These are phyloP conservation scores for Lepidocyrtinus sp. DNA, from an alignment of 2,888 invertebrate species.

Conservation along the genomic window DNA sequence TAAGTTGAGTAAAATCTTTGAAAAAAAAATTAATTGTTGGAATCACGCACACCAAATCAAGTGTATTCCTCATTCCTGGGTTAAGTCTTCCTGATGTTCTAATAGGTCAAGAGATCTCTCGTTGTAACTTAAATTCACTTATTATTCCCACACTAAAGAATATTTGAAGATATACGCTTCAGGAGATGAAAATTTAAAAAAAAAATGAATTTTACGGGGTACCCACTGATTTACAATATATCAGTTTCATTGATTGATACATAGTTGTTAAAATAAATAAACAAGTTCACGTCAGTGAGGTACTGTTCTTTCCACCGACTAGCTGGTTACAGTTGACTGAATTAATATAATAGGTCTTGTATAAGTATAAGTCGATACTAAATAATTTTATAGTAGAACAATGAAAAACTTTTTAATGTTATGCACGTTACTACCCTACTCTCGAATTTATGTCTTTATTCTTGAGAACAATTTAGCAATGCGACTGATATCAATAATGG, in stretches of 20 bases:
- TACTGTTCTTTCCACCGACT: constrained; percentile 57
- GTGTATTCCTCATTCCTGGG: constrained; percentile 50
- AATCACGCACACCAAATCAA: constrained; percentile 39
- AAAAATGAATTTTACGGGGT: constrained; percentile 43
- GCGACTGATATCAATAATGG: constrained; percentile 34
- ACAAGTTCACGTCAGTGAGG: constrained; percentile 22
- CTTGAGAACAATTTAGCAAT: constrained; percentile 21
- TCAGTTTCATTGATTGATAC: constrained; percentile 9
- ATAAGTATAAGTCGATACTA: constrained; percentile 6
- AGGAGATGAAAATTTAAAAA: constrained; percentile 38
- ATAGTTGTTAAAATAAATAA: constrained; percentile 3
- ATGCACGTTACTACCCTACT: neutral
- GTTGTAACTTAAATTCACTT: constrained; percentile 38
- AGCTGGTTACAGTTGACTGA: constrained; percentile 57
- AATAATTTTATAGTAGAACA: neutral
- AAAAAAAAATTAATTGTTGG: constrained; percentile 24
- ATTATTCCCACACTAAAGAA: constrained; percentile 36
- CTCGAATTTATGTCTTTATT: neutral
- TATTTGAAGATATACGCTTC: constrained; percentile 52
- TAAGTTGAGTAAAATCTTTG: no score
- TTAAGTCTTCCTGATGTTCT: constrained; percentile 47
- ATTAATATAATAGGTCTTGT: constrained; percentile 21
- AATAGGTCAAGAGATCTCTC: constrained; percentile 54
- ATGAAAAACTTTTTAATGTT: neutral
- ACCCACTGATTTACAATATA: constrained; percentile 24